phyloP scores from a whole-genome alignment of 1,140 invertebrate species.

The Hylyphantes graminicola region DNA sequence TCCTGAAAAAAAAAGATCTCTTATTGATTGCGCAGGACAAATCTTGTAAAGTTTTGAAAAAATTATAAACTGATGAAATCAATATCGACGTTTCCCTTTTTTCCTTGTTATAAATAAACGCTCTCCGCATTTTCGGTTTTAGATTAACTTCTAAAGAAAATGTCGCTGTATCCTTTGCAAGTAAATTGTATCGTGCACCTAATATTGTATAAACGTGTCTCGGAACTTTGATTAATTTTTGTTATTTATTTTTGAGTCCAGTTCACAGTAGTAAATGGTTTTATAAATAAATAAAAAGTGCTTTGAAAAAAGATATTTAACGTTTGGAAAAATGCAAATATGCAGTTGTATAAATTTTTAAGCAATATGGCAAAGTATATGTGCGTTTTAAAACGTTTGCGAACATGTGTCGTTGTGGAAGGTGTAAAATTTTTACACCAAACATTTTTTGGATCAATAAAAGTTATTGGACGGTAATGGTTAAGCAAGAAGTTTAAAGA shows the following conservation, averaged over 20 bases:
- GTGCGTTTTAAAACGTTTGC: too few relatives aligned
- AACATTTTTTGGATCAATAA: too few relatives aligned
- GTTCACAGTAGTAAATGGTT: too few relatives aligned
- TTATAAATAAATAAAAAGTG: too few relatives aligned
- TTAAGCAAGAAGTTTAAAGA: too few relatives aligned
- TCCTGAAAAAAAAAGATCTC: conserved; percentile 1
- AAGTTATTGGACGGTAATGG: too few relatives aligned
- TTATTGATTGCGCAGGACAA: conserved; percentile 46
- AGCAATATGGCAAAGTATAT: too few relatives aligned
- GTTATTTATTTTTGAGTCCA: conserved; percentile 1
- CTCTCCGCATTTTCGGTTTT: conserved; percentile 12
- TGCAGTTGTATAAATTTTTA: too few relatives aligned
- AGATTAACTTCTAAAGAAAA: conserved; percentile 22
- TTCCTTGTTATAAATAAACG: conserved; percentile 30
- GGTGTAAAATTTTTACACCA: too few relatives aligned
- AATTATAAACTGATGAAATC: not conserved
- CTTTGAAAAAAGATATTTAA: too few relatives aligned
- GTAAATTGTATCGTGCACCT: conserved; percentile 54
- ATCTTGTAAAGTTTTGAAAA: conserved; percentile 41
- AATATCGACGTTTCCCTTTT: conserved; percentile 25
- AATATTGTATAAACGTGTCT: conserved; percentile 49
- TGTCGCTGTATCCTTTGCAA: conserved; percentile 45
- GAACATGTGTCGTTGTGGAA: too few relatives aligned
- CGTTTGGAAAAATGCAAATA: too few relatives aligned
- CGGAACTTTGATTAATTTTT: conserved; percentile 33